Percentiles rank a stretch among this genome's conserved stretches.
phyloP scores from a whole-genome alignment of 1,140 invertebrate species.

The Hylaeus volcanicus region DNA sequence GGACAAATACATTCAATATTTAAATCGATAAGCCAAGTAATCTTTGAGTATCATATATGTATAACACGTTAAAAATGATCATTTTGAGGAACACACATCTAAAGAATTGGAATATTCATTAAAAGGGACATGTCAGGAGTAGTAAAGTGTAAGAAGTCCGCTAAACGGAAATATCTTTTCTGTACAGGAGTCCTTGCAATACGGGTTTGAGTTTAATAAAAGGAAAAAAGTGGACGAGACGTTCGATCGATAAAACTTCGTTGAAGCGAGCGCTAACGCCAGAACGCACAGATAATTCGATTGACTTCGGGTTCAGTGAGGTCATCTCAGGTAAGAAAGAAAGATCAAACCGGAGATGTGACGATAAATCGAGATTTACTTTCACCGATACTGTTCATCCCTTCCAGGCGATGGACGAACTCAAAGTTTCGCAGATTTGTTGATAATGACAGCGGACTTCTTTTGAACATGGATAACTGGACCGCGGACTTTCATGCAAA shows the following conservation, averaged over 20 bases:
- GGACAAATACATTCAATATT: too few relatives aligned
- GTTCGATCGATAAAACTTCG: conserved; percentile 58
- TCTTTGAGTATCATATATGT: too few relatives aligned
- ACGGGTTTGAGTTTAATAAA: conserved; percentile 47
- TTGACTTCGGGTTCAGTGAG: conserved; percentile 55
- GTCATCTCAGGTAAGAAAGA: conserved; percentile 49
- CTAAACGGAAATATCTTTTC: conserved; percentile 28
- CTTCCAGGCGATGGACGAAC: conserved; percentile 40
- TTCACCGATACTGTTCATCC: conserved; percentile 56
- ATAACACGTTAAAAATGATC: too few relatives aligned
- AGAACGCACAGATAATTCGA: conserved; percentile 64
- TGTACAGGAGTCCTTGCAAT: conserved; percentile 1
- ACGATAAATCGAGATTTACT: conserved; percentile 57
- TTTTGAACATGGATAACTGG: too few relatives aligned
- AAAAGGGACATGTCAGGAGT: too few relatives aligned
- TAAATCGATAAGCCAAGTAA: too few relatives aligned
- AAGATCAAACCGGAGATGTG: conserved; percentile 54
- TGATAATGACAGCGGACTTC: too few relatives aligned
- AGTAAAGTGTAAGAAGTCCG: not conserved
- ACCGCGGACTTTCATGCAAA: not conserved
- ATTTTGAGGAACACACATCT: too few relatives aligned
- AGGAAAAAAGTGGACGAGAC: conserved; percentile 47
- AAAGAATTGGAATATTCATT: too few relatives aligned
- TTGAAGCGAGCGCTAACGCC: conserved; percentile 63
- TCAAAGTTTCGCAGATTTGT: not conserved